These are phyloP conservation scores for Campylorhamphus procurvoides DNA, from an alignment of 2,113 vertebrate genomes.

Conservation along the genomic window DNA sequence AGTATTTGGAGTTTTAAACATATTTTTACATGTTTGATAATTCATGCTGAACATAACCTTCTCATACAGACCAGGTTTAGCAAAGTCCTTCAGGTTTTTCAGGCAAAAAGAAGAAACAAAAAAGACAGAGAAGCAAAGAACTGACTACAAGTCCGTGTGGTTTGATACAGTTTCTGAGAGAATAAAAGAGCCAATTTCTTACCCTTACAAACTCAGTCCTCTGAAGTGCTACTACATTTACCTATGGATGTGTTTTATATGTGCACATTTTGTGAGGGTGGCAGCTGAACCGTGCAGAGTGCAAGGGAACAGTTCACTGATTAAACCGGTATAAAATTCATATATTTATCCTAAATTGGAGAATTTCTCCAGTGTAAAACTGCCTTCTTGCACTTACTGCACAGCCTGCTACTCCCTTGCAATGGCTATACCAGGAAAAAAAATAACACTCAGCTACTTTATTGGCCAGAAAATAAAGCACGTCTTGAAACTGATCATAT, in stretches of 20 bases:
- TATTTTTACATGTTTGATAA: not conserved
- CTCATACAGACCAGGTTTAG: not conserved
- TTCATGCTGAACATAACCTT: not conserved
- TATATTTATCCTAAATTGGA: not conserved
- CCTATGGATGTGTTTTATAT: not conserved
- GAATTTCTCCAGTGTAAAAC: not conserved
- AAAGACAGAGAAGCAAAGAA: not conserved
- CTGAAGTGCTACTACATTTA: not conserved
- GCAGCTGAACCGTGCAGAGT: not conserved
- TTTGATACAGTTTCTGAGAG: not conserved
- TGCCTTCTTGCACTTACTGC: not conserved
- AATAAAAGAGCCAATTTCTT: not conserved
- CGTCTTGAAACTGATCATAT: not conserved
- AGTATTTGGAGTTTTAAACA: not conserved
- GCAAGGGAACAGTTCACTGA: not conserved
- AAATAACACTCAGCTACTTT: not conserved
- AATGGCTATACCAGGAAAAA: not conserved
- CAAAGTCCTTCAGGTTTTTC: constrained; percentile 1
- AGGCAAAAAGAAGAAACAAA: not conserved
- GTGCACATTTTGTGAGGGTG: not conserved
- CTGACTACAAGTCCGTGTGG: not conserved
- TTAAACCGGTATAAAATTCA: not conserved
- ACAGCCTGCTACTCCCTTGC: not conserved
- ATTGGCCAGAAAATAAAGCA: constrained; percentile 39
- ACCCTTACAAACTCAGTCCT: constrained; percentile 5